Conservation (phyloP, 2,888 invertebrate species). For the Meghimatium bilineatum region DNA sequence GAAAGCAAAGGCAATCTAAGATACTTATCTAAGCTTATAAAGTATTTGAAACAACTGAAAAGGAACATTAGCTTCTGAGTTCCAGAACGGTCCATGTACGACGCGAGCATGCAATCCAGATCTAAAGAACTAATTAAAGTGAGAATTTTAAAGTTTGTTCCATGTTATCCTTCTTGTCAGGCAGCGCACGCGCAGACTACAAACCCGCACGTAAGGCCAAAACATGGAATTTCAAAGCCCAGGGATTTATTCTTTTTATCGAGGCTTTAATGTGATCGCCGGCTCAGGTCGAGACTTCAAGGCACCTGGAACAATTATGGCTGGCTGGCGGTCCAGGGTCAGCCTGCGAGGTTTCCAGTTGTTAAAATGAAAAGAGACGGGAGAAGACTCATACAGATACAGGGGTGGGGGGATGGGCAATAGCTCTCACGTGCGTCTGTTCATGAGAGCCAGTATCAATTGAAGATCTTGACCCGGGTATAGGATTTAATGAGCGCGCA, state of each 20-base stretch:
- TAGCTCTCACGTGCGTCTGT: neutral
- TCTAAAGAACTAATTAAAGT: neutral
- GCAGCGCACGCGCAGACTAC: neutral
- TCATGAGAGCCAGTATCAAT: neutral
- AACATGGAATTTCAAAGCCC: neutral
- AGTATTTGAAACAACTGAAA: too few relatives aligned
- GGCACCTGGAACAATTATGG: conserved; percentile 29
- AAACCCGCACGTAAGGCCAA: neutral
- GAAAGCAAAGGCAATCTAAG: too few relatives aligned
- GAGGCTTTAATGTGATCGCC: conserved; percentile 21
- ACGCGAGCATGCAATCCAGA: neutral
- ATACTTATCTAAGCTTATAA: too few relatives aligned
- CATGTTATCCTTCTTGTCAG: neutral
- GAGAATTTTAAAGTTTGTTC: neutral
- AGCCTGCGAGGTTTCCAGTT: neutral
- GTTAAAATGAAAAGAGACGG: neutral
- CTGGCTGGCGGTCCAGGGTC: neutral
- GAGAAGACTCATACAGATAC: neutral
- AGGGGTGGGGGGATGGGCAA: neutral
- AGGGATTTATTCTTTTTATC: conserved; percentile 2
- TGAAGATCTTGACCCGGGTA: neutral
- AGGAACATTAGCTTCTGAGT: too few relatives aligned
- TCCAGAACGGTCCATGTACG: neutral
- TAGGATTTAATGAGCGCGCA: neutral
- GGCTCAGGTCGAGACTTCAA: conserved; percentile 6